Evolutionary conservation across 2,113 vertebrate species (phyloP), one percentile per base, ranked within the genome.

Genomic region (Gobio gobio): DNA sequence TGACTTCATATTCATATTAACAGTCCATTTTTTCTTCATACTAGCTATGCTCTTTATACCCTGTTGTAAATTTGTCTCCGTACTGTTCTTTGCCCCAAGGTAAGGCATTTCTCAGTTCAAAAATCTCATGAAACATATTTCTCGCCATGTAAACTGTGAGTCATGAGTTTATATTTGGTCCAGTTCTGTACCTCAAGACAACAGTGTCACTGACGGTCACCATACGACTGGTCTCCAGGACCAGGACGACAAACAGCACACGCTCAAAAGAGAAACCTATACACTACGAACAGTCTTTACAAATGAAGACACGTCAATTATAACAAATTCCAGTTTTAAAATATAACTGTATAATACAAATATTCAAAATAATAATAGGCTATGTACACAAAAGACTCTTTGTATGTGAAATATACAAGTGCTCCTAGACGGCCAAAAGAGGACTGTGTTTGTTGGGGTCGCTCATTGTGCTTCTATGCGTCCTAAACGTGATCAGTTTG

Each of bases 301-400:
- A 84, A 82, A 92, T 78, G 36, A 58, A 86, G 78, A 92, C 85
- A 92, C 51, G 26, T 88, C 86, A 89, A 85, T 88, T 91, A 91
- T 61, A 90, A 89, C 91, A 92, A 78, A 92, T 90, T 90, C 85
- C 90, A 91, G 82, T 90, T 85, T 91, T 93, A 93, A 93, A 94
- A 94, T 92, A 93, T 88, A 91, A 76, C 85, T 94, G 91, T 94
- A 92, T 90, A 92, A 91, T 87, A 90, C 88, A 90, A 90, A 93
- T 89, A 91, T 89, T 91, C 72, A 90, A 86, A 73, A 81, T 79
- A 88, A 85, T 88, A 89, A 22, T 56, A 64, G 84, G 89, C 85
- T 93, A 93, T 93, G 89, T 91, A 92, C 91, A 88, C 68, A 63
- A 61, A 56, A 83, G 75, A 87, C 88, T 89, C 16, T 83, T 88